These are phyloP conservation scores for Leucophenga varia DNA, from an alignment of 1,140 invertebrate species.

Conservation along the genomic window DNA sequence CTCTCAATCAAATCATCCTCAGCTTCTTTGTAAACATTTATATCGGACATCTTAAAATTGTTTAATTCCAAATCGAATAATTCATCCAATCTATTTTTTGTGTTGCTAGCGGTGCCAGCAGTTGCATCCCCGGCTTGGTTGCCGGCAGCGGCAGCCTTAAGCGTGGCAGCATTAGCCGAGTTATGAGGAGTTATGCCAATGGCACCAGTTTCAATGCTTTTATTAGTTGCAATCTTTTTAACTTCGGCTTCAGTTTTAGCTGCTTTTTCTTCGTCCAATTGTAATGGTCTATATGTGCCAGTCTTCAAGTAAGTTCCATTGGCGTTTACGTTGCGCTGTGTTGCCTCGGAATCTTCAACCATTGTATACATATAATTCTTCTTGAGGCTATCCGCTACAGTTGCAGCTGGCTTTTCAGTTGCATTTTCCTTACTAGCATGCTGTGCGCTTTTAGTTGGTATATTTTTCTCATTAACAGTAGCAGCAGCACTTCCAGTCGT, in stretches of 20 bases:
- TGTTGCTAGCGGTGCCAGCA: background rate
- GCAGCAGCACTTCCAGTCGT: background rate
- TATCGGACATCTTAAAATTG: no score
- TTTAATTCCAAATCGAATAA: no score
- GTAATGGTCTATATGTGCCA: conserved; percentile 47
- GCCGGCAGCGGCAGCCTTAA: background rate
- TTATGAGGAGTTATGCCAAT: no score
- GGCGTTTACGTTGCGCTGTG: conserved; percentile 39
- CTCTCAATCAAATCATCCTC: no score
- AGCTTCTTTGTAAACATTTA: no score
- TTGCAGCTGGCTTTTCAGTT: no score
- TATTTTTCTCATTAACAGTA: background rate
- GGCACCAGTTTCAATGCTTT: no score
- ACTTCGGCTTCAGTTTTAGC: background rate
- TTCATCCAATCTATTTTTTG: conserved; percentile 8
- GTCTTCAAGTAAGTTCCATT: conserved; percentile 52
- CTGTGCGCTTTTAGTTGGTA: background rate
- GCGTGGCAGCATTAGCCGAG: no score
- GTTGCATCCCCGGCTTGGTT: conserved; percentile 5
- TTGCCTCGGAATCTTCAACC: conserved; percentile 50
- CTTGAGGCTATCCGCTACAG: conserved; percentile 10
- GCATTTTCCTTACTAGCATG: no score
- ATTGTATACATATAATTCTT: conserved; percentile 48
- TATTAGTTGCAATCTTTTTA: no score
- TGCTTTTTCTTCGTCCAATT: conserved; percentile 19